Evolutionary conservation across 2,797 vertebrate species (phyloP), one percentile per base, ranked within the genome.

Genomic region (Loriculus beryllinus): DNA sequence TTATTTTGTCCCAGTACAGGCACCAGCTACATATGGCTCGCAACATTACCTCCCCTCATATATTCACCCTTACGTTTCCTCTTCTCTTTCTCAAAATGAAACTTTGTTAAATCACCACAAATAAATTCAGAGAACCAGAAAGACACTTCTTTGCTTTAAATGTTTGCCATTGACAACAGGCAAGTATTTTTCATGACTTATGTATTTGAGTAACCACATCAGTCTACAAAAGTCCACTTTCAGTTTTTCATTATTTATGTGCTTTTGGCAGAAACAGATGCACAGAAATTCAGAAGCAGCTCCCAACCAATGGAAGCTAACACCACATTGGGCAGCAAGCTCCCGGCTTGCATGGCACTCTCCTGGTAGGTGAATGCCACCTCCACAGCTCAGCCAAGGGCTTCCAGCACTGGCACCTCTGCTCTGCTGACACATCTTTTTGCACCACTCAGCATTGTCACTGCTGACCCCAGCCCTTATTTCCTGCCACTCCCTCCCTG

Each of bases 401-500:
- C 75, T 33, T 29, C 4, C 8, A 6, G 63, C 60, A 12, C 23
- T 0, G 1, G 9, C 81, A 70, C 35, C 59, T 21, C 72, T 1
- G 0, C 25, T 22, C 48, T 12, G 4, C 56, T 47, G 45, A 77
- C 77, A 78, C 88, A 71, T 65, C 69, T 45, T 11, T 59, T 33
- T 48, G 70, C 42, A 18, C 28, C 0, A 0, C 59, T 57, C 3
- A 0, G 15, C 8, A 29, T 68, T 11, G 4, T 28, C 51, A 51
- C 71, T 42, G 51, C 1, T 76, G 82, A 95, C 78, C 92, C 62
- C 48, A 56, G 70, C 57, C 52, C 82, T 51, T 8, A 39, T 37
- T 91, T 82, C 91, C 92, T 93, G 91, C 65, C 90, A 19, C 75
- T 85, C 81, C 83, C 57, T 57, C 57, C 75, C 69, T 49, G 35